Base-by-base conservation (phyloP, 2,113 vertebrate genomes). In the Chitala chitala region DNA sequence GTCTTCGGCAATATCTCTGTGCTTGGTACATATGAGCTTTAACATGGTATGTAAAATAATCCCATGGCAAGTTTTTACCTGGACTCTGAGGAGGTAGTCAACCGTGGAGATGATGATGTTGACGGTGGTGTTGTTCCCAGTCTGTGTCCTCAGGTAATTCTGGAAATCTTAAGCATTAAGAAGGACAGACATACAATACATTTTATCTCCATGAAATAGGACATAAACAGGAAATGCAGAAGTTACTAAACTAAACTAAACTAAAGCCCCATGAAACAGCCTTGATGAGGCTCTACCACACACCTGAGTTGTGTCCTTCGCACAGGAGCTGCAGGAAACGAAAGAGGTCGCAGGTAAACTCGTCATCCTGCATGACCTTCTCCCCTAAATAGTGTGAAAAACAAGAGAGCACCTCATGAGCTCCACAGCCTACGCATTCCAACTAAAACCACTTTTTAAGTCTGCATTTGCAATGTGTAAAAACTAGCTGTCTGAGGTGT, bases 61-160 rank as follows among this genome's bases (percentile, higher is more conserved):
- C 1, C 51, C 26, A 66, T 6, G 2, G n/a, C 26, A 22, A 36
- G n/a, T n/a, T 36, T 9, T 76, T 69, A 97, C 96, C 94, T 98
- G 96, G 22, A 98, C 95, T 87, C 96, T 86, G 75, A 98, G 86
- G 38, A 98, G 92, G 79, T 98, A 98, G 87, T 98, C 96, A 51
- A 98, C 96, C 0, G 96, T 98, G 0, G 96, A 98, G 84, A 98
- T 98, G 5, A 98, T 98, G 77, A 98, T 94, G 84, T 98, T 98
- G 42, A 98, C 96, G 0, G 96, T 98, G 1, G 93, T 98, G 78
- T 98, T 98, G 86, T 98, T 98, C 75, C 96, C 96, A 0, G 95
- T 98, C 85, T 98, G 96, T 24, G 96, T 98, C 84, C 96, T 91
- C 83, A 98, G 84, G 76, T 98, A 98, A 89, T 98, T 97, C 81